Evolutionary conservation across 2,113 vertebrate genomes (phyloP).

Genomic region (Hydrolagus affinis): DNA sequence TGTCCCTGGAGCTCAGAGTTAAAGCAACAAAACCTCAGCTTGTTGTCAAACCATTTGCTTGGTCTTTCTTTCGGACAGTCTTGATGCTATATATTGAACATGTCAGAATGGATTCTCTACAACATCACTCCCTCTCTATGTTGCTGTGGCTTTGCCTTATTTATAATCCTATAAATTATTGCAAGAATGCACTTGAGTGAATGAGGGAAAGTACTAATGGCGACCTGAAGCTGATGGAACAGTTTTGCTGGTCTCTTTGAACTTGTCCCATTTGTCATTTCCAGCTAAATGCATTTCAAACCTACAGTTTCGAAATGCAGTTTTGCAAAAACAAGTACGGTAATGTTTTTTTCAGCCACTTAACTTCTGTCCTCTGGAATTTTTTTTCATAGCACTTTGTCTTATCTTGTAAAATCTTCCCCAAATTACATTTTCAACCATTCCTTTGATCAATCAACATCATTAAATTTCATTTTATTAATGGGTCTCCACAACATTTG

Average conservation of each 20-base stretch:
- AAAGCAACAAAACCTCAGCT: background rate
- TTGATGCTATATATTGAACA: background rate
- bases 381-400: no score
- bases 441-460: no score
- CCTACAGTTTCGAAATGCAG: background rate
- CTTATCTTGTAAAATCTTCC: no score
- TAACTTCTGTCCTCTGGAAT: no score
- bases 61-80: background rate
- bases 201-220: background rate
- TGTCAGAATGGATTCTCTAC: background rate
- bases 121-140: background rate
- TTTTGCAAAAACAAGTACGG: no score
- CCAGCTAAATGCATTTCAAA: background rate
- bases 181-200: background rate
- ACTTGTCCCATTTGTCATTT: background rate
- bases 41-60: background rate
- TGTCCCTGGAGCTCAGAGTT: background rate
- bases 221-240: constrained; percentile 1
- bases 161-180: constrained; percentile 19
- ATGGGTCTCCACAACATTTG: no score
- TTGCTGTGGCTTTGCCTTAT: background rate
- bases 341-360: no score
- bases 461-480: no score
- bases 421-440: no score
- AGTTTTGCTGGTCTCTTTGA: background rate